A percentile compares a stretch with the other conserved stretches of the same genome.
phyloP scores from a whole-genome alignment of 2,888 invertebrate species.

The Odontocolon sp. region DNA sequence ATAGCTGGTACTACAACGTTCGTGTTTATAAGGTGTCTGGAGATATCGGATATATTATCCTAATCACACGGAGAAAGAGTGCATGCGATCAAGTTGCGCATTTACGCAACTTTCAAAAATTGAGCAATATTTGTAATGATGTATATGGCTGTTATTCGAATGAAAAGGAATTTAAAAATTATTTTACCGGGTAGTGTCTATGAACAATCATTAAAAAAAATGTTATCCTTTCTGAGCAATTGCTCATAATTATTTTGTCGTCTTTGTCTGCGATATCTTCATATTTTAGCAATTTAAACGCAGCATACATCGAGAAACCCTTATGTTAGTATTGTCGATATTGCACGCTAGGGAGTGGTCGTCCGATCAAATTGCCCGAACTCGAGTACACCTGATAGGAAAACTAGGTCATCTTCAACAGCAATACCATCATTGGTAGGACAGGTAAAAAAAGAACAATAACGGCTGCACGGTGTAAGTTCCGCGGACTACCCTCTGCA shows the following conservation, averaged over 20 bases:
- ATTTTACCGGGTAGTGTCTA: too few species aligned
- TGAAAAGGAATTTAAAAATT: too few species aligned
- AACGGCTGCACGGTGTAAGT: background rate
- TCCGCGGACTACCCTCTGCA: background rate
- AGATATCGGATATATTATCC: background rate
- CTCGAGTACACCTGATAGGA: constrained; percentile 21
- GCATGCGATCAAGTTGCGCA: too few species aligned
- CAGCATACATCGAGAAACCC: background rate
- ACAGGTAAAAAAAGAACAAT: constrained; percentile 29
- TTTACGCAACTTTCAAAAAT: background rate
- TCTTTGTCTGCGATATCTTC: background rate
- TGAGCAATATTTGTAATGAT: background rate
- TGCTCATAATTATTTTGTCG: too few species aligned
- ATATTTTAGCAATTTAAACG: background rate
- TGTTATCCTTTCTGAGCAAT: too few species aligned
- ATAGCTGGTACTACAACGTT: background rate
- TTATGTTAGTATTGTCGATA: constrained; percentile 9
- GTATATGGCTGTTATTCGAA: too few species aligned
- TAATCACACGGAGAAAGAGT: background rate
- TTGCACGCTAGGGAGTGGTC: background rate
- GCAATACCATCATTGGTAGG: constrained; percentile 3
- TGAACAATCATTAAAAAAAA: too few species aligned
- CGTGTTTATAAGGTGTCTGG: background rate
- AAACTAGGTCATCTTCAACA: constrained; percentile 31
- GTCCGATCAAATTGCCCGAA: constrained; percentile 28